phyloP scores from a whole-genome alignment of 2,797 vertebrate genomes.

The Novumbra hubbsi region DNA sequence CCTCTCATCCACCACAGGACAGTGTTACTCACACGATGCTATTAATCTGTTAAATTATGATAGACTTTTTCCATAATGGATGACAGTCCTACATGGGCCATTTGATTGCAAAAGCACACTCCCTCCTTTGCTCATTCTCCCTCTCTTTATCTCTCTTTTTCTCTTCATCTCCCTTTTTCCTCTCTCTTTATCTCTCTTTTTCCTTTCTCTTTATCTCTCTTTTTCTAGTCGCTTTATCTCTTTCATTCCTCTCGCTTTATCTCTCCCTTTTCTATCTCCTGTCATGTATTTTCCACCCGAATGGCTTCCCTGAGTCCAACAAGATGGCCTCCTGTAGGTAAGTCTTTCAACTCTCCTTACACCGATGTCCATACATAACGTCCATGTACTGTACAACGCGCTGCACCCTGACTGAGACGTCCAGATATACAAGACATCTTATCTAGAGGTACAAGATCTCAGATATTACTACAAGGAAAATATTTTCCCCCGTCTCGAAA shows the following conservation, averaged over 20 bases:
- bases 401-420: too few species aligned
- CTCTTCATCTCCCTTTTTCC: background rate
- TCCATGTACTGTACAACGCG: background rate
- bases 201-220: slow-evolving; percentile 1
- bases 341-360: background rate
- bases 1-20: background rate
- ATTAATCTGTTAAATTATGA: background rate
- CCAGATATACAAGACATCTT: slow-evolving; percentile 12
- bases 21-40: background rate
- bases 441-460: slow-evolving; percentile 27
- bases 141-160: background rate
- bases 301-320: slow-evolving; percentile 20
- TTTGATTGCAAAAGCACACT: background rate
- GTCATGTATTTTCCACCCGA: slow-evolving; percentile 34
- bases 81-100: background rate
- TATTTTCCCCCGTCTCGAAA: too few species aligned
- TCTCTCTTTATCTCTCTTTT: background rate
- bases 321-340: slow-evolving; percentile 30
- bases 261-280: background rate
- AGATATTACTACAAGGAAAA: slow-evolving; percentile 4
- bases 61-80: background rate
- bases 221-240: background rate
- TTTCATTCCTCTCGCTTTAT: too few species aligned
- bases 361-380: slow-evolving; percentile 7
- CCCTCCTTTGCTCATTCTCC: background rate